phyloP scores from a whole-genome alignment of 2,113 vertebrate genomes.

The Crotalus horridus region DNA sequence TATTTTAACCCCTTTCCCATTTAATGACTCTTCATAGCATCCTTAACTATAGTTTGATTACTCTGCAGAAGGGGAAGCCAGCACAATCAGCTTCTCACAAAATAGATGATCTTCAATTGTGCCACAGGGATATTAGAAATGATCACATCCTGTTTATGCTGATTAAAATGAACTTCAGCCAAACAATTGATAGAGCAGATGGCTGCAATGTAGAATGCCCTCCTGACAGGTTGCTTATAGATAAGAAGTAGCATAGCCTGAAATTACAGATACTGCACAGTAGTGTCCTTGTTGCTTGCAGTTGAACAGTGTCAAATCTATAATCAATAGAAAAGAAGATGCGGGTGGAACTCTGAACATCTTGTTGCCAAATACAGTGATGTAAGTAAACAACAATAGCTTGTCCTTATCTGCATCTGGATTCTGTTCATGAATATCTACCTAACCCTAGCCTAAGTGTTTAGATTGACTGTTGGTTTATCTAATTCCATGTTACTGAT shows the following conservation, averaged over 20 bases:
- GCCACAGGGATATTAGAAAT: neutral
- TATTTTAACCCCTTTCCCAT: neutral
- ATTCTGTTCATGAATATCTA: neutral
- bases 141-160: neutral
- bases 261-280: neutral
- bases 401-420: neutral
- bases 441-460: neutral
- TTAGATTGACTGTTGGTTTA: neutral
- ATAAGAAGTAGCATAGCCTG: neutral
- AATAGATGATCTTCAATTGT: neutral
- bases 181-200: neutral
- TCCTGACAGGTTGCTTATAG: neutral
- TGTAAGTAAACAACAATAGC: neutral
- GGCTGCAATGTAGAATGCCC: neutral
- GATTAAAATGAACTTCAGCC: conserved; percentile 10
- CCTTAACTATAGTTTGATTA: neutral
- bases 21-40: neutral
- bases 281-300: neutral
- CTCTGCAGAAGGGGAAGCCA: neutral
- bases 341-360: neutral
- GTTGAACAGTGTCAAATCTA: neutral
- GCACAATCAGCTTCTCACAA: neutral
- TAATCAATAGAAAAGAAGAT: neutral
- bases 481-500: neutral
- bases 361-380: neutral